Conservation (phyloP, 1,140 invertebrate species). For the Antheraea pernyi region DNA sequence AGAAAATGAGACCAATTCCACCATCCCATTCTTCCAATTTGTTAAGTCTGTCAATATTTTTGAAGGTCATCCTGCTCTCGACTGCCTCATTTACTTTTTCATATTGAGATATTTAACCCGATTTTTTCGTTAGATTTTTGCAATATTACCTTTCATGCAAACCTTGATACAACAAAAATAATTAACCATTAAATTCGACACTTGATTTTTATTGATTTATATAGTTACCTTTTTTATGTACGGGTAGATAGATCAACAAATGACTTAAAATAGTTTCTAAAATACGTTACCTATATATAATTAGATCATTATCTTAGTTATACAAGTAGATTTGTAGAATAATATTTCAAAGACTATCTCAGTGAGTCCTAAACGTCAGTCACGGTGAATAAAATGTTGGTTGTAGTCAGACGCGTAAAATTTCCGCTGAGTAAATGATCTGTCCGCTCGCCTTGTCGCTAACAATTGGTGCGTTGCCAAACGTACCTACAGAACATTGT, state of each 20-base stretch:
- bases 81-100: too few relatives aligned
- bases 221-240: too few relatives aligned
- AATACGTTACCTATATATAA: not conserved
- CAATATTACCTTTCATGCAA: too few relatives aligned
- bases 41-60: too few relatives aligned
- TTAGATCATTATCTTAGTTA: not conserved
- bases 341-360: not conserved
- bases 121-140: too few relatives aligned
- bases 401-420: constrained; percentile 16
- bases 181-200: too few relatives aligned
- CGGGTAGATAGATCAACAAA: not conserved
- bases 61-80: too few relatives aligned
- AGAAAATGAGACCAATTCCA: too few relatives aligned
- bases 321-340: not conserved
- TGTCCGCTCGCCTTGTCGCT: constrained; percentile 18
- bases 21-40: too few relatives aligned
- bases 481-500: constrained; percentile 9
- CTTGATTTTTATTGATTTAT: too few relatives aligned
- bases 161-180: too few relatives aligned
- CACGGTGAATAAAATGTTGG: not conserved
- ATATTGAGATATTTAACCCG: too few relatives aligned
- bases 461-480: constrained; percentile 25
- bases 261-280: not conserved
- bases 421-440: constrained; percentile 18
- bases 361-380: not conserved